Evolutionary conservation across 2,113 vertebrate genomes (phyloP).

Genomic region (Tor tambroides): DNA sequence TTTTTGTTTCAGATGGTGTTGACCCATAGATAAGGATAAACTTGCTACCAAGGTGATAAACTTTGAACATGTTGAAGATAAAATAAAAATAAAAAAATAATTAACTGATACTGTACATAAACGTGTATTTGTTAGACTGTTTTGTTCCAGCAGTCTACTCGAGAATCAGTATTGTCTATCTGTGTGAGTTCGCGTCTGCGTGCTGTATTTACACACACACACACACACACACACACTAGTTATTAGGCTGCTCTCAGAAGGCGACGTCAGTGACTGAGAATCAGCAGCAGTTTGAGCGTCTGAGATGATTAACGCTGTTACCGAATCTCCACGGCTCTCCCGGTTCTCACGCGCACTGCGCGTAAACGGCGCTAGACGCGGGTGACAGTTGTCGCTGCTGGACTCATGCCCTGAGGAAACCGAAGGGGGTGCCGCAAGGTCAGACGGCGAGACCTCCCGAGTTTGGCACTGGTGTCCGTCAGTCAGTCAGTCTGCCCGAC

Average conservation of each 20-base stretch:
- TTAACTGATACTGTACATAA: neutral
- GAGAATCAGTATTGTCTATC: neutral
- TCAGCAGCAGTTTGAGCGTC: constrained; percentile 30
- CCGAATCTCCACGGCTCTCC: constrained; percentile 42
- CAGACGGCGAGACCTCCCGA: constrained; percentile 60
- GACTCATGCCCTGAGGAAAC: constrained; percentile 38
- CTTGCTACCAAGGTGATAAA: neutral
- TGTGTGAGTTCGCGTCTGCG: constrained; percentile 13
- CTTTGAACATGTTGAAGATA: neutral
- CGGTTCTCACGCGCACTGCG: constrained; percentile 38
- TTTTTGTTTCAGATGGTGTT: neutral
- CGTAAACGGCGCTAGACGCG: constrained; percentile 29
- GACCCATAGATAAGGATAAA: neutral
- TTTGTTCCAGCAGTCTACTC: neutral
- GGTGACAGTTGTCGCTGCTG: constrained; percentile 46
- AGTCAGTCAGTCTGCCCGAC: constrained; percentile 59
- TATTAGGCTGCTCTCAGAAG: constrained; percentile 41
- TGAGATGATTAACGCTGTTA: constrained; percentile 54
- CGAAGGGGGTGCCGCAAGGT: constrained; percentile 45
- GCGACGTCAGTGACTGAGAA: constrained; percentile 57
- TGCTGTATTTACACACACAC: constrained; percentile 43
- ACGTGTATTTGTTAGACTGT: neutral
- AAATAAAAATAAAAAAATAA: neutral
- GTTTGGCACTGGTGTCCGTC: constrained; percentile 59
- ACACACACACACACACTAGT: neutral